Conservation (phyloP, 2,113 vertebrate genomes). For the Corvus hawaiiensis region DNA sequence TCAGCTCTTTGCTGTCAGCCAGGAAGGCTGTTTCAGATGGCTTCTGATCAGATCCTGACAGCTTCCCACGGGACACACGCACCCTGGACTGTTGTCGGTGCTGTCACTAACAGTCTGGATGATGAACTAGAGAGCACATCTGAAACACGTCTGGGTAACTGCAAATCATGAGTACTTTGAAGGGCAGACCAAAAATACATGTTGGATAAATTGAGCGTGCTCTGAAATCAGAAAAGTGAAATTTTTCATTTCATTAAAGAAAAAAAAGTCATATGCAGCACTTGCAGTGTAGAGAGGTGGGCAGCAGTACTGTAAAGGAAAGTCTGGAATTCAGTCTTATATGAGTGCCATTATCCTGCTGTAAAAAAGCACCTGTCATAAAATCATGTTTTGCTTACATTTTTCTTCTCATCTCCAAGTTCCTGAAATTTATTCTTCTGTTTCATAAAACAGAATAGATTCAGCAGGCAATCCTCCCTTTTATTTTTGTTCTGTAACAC, state of each 20-base stretch:
- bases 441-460: background rate
- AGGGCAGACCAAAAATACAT: background rate
- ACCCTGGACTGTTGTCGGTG: background rate
- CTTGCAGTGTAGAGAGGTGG: background rate
- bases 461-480: background rate
- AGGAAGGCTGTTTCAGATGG: background rate
- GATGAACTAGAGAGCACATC: background rate
- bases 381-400: background rate
- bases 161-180: background rate
- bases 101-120: background rate
- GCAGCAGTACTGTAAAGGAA: background rate
- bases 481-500: background rate
- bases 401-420: background rate
- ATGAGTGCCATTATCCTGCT: background rate
- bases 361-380: background rate
- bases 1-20: background rate
- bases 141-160: background rate
- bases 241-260: background rate
- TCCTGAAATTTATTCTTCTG: background rate
- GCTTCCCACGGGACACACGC: fast-evolving
- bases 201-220: background rate
- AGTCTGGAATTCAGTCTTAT: background rate
- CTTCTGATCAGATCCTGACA: background rate
- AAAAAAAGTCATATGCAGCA: background rate
- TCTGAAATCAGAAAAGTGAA: background rate